Percentiles rank a stretch among this genome's conserved stretches.
Evolutionary conservation across 1,140 invertebrate genomes (phyloP).

Genomic region (Lordiphosa collinella): DNA sequence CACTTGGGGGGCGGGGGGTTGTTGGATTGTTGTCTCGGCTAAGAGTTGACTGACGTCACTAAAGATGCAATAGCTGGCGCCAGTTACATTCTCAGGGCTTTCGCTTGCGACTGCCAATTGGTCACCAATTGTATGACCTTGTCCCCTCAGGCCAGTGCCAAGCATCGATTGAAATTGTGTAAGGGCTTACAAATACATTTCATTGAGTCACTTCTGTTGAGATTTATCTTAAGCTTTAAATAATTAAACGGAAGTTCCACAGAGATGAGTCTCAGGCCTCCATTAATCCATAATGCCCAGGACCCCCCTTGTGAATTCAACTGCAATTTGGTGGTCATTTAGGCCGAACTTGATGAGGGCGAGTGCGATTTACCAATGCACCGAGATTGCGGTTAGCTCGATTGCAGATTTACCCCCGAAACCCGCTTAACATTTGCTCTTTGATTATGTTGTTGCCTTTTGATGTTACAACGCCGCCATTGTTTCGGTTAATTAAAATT

Average conservation of each 20-base stretch:
- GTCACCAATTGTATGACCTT: slow-evolving; percentile 54
- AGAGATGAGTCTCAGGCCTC: no score
- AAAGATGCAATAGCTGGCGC: slow-evolving; percentile 24
- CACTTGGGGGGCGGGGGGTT: slow-evolving; percentile 19
- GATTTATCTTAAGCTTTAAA: neutral
- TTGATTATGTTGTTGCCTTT: slow-evolving; percentile 56
- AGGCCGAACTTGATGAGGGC: slow-evolving; percentile 23
- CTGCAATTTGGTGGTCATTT: slow-evolving; percentile 49
- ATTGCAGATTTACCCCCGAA: slow-evolving; percentile 9
- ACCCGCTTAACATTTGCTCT: slow-evolving; percentile 22
- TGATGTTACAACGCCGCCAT: slow-evolving; percentile 61
- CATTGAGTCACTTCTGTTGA: slow-evolving; percentile 20
- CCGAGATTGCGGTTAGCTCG: slow-evolving; percentile 34
- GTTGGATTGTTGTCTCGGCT: neutral
- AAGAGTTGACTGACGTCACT: slow-evolving; percentile 35
- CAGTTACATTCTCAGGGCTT: slow-evolving; percentile 41
- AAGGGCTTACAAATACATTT: slow-evolving; percentile 33
- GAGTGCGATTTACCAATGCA: slow-evolving; percentile 6
- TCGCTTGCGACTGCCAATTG: slow-evolving; percentile 29
- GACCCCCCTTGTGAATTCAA: neutral
- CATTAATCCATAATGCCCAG: neutral
- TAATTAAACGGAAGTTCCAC: no score
- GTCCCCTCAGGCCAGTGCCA: slow-evolving; percentile 41
- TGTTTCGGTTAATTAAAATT: slow-evolving; percentile 78
- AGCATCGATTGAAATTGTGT: slow-evolving; percentile 56